Percentiles rank a stretch among this genome's conserved stretches.
phyloP scores from a whole-genome alignment of 35 echinoderm and acorn worm genomes.

The Apostichopus parvimensis region DNA sequence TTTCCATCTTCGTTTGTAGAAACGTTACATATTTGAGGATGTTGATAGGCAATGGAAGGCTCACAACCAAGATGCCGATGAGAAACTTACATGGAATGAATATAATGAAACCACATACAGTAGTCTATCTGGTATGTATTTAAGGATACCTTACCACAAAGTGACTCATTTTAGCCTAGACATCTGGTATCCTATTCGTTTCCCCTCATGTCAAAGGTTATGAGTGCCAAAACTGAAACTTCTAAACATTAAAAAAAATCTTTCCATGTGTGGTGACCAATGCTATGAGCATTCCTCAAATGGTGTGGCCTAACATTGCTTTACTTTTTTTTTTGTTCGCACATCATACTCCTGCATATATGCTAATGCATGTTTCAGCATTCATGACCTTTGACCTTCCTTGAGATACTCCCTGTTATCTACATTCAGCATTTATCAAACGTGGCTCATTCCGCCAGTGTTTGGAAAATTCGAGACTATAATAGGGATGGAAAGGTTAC shows the following conservation, averaged over 20 bases:
- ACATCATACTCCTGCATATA: neutral
- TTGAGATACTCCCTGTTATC: conserved; percentile 21
- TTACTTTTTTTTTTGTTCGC: neutral
- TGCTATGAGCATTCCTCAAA: conserved; percentile 13
- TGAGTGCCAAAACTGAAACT: neutral
- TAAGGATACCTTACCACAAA: neutral
- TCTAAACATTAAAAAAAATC: no score
- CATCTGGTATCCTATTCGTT: no score
- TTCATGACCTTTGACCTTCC: conserved; percentile 29
- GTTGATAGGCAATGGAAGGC: conserved; percentile 86
- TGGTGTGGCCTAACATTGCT: neutral
- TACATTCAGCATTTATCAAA: conserved; percentile 20
- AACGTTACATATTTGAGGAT: conserved; percentile 93
- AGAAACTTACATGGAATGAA: conserved; percentile 80
- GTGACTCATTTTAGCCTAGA: no score
- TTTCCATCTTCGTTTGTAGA: conserved; percentile 53
- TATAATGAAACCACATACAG: conserved; percentile 98
- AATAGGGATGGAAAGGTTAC: conserved; percentile 43
- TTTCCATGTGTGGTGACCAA: neutral
- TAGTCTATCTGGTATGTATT: conserved; percentile 78
- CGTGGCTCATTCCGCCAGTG: conserved; percentile 17
- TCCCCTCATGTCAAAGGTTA: neutral
- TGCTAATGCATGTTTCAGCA: neutral
- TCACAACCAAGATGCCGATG: conserved; percentile 78
- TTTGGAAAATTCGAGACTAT: conserved; percentile 58